Evolutionary conservation across 64 coral and sea anemone species (phyloP).

Genomic region (Actinia equina): DNA sequence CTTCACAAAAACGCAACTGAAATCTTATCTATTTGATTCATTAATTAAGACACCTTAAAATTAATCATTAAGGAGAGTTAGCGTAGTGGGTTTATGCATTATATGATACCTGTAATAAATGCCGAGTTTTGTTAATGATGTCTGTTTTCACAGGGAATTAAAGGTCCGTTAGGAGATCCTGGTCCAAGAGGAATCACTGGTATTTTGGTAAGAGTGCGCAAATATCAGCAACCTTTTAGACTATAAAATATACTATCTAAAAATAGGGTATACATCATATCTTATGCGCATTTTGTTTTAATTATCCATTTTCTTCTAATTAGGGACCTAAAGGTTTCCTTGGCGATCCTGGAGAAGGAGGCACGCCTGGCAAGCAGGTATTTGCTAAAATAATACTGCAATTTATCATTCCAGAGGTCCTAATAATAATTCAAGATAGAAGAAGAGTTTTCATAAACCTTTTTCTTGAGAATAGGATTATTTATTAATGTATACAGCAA

Average conservation of each 20-base stretch:
- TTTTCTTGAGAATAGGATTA: too few relatives aligned
- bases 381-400: background rate
- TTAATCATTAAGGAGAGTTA: too few relatives aligned
- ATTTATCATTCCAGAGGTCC: too few relatives aligned
- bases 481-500: too few relatives aligned
- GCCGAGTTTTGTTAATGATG: background rate
- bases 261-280: background rate
- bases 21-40: too few relatives aligned
- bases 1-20: too few relatives aligned
- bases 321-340: conserved; percentile 30
- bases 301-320: background rate
- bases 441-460: too few relatives aligned
- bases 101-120: background rate
- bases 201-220: background rate
- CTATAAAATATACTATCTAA: background rate
- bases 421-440: too few relatives aligned
- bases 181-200: conserved; percentile 2
- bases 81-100: too few relatives aligned
- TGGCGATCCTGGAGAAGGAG: conserved; percentile 1
- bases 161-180: background rate
- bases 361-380: background rate
- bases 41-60: too few relatives aligned
- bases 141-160: background rate
- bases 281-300: background rate
- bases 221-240: background rate